Conservation (phyloP, 2,888 invertebrate genomes). For the Erynnis tages region DNA sequence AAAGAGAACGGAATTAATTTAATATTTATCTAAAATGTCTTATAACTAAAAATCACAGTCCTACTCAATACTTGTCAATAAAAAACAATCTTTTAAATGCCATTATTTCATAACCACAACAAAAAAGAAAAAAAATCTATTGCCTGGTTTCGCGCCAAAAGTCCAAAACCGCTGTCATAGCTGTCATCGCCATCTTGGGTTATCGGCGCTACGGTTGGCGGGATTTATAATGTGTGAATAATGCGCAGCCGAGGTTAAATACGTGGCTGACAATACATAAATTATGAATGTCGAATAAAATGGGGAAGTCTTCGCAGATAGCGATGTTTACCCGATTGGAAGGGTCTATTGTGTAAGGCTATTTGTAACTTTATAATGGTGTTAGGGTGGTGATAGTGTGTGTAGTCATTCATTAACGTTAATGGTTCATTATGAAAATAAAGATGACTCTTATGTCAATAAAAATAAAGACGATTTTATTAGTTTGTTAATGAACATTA, state of each 20-base stretch:
- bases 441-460: no score
- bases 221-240: conserved; percentile 80
- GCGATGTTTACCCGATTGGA: conserved; percentile 72
- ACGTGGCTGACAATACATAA: conserved; percentile 75
- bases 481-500: no score
- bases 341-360: conserved; percentile 45
- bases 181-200: conserved; percentile 67
- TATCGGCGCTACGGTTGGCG: conserved; percentile 68
- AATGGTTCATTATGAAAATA: no score
- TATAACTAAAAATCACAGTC: no score
- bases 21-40: no score
- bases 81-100: no score
- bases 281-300: conserved; percentile 59
- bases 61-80: no score
- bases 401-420: not conserved
- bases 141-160: conserved; percentile 55
- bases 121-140: conserved; percentile 29
- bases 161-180: conserved; percentile 64
- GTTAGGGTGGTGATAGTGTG: not conserved
- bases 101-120: no score
- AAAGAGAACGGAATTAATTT: no score
- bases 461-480: no score
- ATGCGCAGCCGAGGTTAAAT: conserved; percentile 68
- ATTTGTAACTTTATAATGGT: conserved; percentile 36
- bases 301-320: conserved; percentile 54